Conservation (phyloP, 2,888 invertebrate genomes). For the Toxonevra muliebris region DNA sequence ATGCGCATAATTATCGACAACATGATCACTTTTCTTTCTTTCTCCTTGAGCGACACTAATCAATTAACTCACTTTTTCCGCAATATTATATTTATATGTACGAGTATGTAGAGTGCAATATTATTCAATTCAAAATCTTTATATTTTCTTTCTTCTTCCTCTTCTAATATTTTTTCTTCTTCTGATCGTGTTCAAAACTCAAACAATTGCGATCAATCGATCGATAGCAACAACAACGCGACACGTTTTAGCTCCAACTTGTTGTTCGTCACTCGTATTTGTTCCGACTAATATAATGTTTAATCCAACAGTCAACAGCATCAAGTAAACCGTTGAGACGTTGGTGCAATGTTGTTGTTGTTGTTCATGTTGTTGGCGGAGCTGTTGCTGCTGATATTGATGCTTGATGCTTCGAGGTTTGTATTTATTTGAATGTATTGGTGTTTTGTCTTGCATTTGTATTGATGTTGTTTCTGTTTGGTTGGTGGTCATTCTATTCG, state of each 20-base stretch:
- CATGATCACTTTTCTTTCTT: neutral
- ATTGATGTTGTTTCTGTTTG: conserved; percentile 39
- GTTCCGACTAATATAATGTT: conserved; percentile 55
- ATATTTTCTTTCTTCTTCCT: conserved; percentile 15
- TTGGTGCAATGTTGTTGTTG: conserved; percentile 13
- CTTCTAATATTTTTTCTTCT: conserved; percentile 11
- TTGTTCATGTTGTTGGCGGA: neutral
- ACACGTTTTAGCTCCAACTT: conserved; percentile 50
- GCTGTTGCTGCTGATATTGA: neutral
- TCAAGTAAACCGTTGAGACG: conserved; percentile 8
- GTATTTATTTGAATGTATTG: conserved; percentile 4
- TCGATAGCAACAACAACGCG: conserved; percentile 25
- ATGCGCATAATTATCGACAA: neutral
- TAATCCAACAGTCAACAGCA: conserved; percentile 36
- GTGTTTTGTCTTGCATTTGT: conserved; percentile 20
- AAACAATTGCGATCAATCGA: conserved; percentile 6
- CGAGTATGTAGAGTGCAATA: neutral
- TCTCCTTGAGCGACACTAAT: neutral
- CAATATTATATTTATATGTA: neutral
- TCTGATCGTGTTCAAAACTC: neutral
- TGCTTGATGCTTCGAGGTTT: neutral
- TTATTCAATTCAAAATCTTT: neutral
- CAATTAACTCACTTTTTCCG: neutral
- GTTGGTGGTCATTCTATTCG: conserved; percentile 35
- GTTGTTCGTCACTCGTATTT: conserved; percentile 60